phyloP scores from a whole-genome alignment of 2,888 invertebrate genomes.

The Melanotus villosus region DNA sequence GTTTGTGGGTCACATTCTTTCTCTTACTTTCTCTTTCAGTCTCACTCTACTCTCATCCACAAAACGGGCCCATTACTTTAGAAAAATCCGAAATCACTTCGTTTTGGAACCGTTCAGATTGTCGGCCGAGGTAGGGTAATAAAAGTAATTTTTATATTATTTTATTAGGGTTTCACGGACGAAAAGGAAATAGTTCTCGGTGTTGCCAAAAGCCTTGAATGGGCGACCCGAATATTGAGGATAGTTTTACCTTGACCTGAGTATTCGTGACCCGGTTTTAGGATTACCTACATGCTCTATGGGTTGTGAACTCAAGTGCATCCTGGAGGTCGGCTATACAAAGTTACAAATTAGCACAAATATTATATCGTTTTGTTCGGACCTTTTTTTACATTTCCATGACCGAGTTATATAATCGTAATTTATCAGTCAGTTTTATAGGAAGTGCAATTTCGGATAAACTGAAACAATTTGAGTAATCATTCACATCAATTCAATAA shows the following conservation, averaged over 20 bases:
- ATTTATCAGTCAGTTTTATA: slow-evolving; percentile 5
- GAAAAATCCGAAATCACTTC: slow-evolving; percentile 1
- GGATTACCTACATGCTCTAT: slow-evolving; percentile 51
- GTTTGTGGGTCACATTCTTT: slow-evolving; percentile 54
- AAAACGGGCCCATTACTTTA: neutral
- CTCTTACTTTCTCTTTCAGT: slow-evolving; percentile 56
- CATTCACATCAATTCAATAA: no score
- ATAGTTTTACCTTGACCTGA: slow-evolving; percentile 53
- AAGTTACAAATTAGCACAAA: slow-evolving; percentile 20
- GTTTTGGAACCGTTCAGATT: neutral
- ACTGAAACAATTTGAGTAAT: no score
- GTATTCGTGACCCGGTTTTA: slow-evolving; percentile 51
- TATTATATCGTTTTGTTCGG: slow-evolving; percentile 7
- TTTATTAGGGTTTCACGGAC: slow-evolving; percentile 2
- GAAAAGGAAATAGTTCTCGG: slow-evolving; percentile 1
- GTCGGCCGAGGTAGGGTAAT: neutral
- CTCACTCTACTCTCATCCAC: slow-evolving; percentile 2
- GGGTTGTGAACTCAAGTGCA: slow-evolving; percentile 53
- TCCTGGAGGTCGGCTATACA: slow-evolving; percentile 44
- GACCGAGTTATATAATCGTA: slow-evolving; percentile 26
- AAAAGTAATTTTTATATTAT: slow-evolving; percentile 6
- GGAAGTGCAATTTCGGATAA: slow-evolving; percentile 16
- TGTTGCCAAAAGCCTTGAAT: slow-evolving; percentile 30
- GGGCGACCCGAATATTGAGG: slow-evolving; percentile 43
- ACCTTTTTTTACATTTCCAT: slow-evolving; percentile 7